Evolutionary conservation across 2,888 invertebrate species (phyloP).

Genomic region (Agriopis leucophaearia): DNA sequence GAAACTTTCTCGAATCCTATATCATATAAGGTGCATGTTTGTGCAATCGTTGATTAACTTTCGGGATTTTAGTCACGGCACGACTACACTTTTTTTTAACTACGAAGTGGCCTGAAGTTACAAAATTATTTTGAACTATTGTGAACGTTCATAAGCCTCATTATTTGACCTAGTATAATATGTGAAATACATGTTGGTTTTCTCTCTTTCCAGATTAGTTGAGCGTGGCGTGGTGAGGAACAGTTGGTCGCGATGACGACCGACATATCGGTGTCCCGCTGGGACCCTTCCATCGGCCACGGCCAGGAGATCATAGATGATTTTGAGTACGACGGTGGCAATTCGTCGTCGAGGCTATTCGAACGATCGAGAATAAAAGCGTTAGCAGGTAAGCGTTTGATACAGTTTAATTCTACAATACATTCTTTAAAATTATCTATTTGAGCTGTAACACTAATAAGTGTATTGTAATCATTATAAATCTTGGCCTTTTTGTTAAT

Average conservation of each 20-base stretch:
- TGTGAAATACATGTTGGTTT: slow-evolving; percentile 20
- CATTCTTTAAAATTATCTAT: not conserved
- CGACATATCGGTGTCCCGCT: slow-evolving; percentile 98
- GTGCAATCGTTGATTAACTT: not conserved
- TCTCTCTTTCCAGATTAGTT: slow-evolving; percentile 67
- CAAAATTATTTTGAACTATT: too few species aligned
- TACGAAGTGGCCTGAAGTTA: too few species aligned
- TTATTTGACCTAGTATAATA: not conserved
- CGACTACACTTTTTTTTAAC: not conserved
- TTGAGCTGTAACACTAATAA: not conserved
- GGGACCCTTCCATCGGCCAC: slow-evolving; percentile 96
- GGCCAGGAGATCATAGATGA: slow-evolving; percentile 98
- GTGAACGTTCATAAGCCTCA: too few species aligned
- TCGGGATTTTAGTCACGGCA: not conserved
- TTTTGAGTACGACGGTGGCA: slow-evolving; percentile 99
- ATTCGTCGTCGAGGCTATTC: slow-evolving; percentile 99
- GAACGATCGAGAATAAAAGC: slow-evolving; percentile 99
- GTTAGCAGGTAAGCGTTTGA: slow-evolving; percentile 92
- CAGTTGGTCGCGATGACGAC: slow-evolving; percentile 93
- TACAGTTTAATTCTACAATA: not conserved
- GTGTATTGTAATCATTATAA: not conserved
- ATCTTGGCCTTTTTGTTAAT: not conserved
- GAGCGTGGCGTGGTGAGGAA: slow-evolving; percentile 80
- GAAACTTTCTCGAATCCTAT: slow-evolving; percentile 16
- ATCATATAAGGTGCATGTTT: slow-evolving; percentile 8